These are phyloP conservation scores for Actenoides lindsayi DNA, from an alignment of 2,113 vertebrate species.

Conservation along the genomic window DNA sequence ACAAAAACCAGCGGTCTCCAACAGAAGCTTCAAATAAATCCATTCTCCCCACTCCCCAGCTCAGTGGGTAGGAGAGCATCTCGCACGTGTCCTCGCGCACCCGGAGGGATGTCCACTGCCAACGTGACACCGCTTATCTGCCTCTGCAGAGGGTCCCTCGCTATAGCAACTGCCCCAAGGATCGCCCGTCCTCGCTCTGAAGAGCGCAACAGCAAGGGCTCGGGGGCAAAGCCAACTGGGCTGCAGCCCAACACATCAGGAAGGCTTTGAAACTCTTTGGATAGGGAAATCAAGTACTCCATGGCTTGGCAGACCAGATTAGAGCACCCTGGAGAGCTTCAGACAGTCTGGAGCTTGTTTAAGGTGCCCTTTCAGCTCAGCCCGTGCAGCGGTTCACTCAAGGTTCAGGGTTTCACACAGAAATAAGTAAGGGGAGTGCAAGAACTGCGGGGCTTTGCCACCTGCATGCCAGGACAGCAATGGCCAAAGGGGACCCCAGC, in stretches of 20 bases:
- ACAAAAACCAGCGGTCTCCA: not conserved
- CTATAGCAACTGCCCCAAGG: not conserved
- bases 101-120: not conserved
- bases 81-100: not conserved
- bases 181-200: fast-evolving
- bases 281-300: not conserved
- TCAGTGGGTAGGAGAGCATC: not conserved
- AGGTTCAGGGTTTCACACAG: not conserved
- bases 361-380: conserved; percentile 11
- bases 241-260: not conserved
- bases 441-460: not conserved
- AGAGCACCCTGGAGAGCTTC: conserved; percentile 7
- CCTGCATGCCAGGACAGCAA: not conserved
- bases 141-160: not conserved
- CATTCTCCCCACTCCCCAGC: not conserved
- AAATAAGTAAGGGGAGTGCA: not conserved
- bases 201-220: not conserved
- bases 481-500: not conserved
- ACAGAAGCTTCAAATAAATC: not conserved
- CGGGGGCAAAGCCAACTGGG: not conserved
- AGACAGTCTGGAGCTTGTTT: not conserved
- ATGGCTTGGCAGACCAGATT: not conserved
- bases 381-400: fast-evolving
- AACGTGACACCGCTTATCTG: not conserved
- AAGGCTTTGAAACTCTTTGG: conserved; percentile 37